phyloP scores from a whole-genome alignment of 2,888 invertebrate genomes.

The Nudaria mundana region DNA sequence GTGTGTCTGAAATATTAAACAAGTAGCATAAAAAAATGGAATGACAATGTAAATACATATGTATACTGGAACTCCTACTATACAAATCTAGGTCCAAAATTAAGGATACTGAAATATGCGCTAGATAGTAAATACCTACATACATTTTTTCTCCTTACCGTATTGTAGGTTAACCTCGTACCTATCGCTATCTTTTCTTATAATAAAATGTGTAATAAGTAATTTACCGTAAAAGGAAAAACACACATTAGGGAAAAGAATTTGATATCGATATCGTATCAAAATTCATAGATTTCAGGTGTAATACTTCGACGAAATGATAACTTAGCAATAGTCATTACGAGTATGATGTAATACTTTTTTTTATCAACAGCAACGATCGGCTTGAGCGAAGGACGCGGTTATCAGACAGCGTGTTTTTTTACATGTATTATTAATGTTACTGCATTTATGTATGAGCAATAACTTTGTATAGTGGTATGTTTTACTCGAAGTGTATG shows the following conservation, averaged over 20 bases:
- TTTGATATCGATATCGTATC: constrained; percentile 20
- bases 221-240: constrained; percentile 1
- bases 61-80: too few species aligned
- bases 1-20: too few species aligned
- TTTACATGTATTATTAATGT: constrained; percentile 9
- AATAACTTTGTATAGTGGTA: not conserved
- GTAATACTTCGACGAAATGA: constrained; percentile 24
- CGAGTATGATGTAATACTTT: constrained; percentile 21
- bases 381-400: constrained; percentile 29
- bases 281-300: constrained; percentile 17
- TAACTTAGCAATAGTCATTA: constrained; percentile 14
- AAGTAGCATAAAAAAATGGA: too few species aligned
- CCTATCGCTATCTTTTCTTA: too few species aligned
- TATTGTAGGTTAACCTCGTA: too few species aligned
- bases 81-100: too few species aligned
- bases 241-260: constrained; percentile 15
- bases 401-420: constrained; percentile 38
- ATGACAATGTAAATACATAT: too few species aligned
- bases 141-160: too few species aligned
- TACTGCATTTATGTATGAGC: not conserved
- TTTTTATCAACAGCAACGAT: constrained; percentile 5
- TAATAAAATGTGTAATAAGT: constrained; percentile 2
- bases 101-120: too few species aligned
- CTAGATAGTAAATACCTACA: too few species aligned
- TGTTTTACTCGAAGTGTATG: not conserved